These are phyloP conservation scores for Brenthis ino DNA, from an alignment of 2,888 invertebrate genomes.

Conservation along the genomic window DNA sequence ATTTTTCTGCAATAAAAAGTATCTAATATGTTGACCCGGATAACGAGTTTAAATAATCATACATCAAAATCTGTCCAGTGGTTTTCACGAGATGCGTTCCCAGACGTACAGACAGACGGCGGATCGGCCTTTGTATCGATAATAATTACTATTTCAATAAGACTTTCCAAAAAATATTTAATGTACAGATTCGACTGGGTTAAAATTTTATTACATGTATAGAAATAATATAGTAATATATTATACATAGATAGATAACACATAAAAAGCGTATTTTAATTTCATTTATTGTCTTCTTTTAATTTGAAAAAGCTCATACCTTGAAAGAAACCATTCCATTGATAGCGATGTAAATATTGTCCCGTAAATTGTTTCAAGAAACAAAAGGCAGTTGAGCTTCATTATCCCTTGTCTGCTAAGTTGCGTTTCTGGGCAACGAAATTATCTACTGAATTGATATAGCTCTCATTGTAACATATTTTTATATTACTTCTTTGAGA, in stretches of 20 bases:
- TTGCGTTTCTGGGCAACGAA: conserved; percentile 6
- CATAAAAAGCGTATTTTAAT: not conserved
- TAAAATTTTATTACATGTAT: not conserved
- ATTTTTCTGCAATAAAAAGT: too few relatives aligned
- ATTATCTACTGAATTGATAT: not conserved
- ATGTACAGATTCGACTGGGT: too few relatives aligned
- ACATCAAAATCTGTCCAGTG: too few relatives aligned
- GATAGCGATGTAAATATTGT: conserved; percentile 17
- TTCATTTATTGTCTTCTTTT: conserved; percentile 6
- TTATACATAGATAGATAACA: not conserved
- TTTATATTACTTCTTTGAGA: not conserved
- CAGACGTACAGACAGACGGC: too few relatives aligned
- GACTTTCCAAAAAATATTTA: too few relatives aligned
- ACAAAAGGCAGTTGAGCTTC: conserved; percentile 19
- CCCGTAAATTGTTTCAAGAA: conserved; percentile 14
- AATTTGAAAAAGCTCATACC: conserved; percentile 2
- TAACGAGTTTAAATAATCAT: too few relatives aligned
- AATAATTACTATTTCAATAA: too few relatives aligned
- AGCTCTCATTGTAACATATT: not conserved
- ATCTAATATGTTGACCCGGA: too few relatives aligned
- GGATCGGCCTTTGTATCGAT: too few relatives aligned
- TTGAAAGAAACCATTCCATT: conserved; percentile 13
- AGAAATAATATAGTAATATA: not conserved
- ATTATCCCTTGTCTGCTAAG: conserved; percentile 12
- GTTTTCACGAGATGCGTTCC: too few relatives aligned